Percentiles rank a stretch among this genome's conserved stretches.
Conservation (phyloP, 2,888 invertebrate genomes). For the Dromius quadrimaculatus region DNA sequence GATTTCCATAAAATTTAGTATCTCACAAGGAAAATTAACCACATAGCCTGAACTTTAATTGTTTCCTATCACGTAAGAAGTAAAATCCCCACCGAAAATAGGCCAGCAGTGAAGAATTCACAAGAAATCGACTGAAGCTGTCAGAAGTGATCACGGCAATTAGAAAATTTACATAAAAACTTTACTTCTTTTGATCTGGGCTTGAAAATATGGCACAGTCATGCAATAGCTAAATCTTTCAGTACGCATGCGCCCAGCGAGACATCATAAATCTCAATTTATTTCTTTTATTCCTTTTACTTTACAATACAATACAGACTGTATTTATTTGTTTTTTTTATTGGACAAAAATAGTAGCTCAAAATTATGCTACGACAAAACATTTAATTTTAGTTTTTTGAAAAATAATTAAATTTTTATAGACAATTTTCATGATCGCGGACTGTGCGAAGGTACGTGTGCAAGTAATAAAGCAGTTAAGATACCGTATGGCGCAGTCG, state of each 20-base stretch:
- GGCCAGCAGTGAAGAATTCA: slow-evolving; percentile 41
- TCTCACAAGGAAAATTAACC: slow-evolving; percentile 26
- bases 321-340: slow-evolving; percentile 12
- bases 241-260: neutral
- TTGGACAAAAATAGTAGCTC: neutral
- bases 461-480: too few species aligned
- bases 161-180: slow-evolving; percentile 53
- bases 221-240: slow-evolving; percentile 41
- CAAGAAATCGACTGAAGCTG: slow-evolving; percentile 49
- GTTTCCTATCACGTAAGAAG: slow-evolving; percentile 41
- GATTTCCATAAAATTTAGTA: slow-evolving; percentile 43
- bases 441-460: too few species aligned
- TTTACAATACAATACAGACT: slow-evolving; percentile 20
- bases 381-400: neutral
- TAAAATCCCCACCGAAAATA: slow-evolving; percentile 16
- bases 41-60: slow-evolving; percentile 9
- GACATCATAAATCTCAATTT: slow-evolving; percentile 33
- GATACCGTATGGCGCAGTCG: too few species aligned
- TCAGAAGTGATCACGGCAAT: slow-evolving; percentile 50
- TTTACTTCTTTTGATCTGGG: slow-evolving; percentile 44
- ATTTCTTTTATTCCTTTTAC: slow-evolving; percentile 23
- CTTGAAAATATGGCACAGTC: slow-evolving; percentile 49
- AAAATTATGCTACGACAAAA: neutral
- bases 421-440: too few species aligned
- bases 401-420: too few species aligned